Conservation (phyloP, 1,140 invertebrate species). For the Drosophila setifemur region DNA sequence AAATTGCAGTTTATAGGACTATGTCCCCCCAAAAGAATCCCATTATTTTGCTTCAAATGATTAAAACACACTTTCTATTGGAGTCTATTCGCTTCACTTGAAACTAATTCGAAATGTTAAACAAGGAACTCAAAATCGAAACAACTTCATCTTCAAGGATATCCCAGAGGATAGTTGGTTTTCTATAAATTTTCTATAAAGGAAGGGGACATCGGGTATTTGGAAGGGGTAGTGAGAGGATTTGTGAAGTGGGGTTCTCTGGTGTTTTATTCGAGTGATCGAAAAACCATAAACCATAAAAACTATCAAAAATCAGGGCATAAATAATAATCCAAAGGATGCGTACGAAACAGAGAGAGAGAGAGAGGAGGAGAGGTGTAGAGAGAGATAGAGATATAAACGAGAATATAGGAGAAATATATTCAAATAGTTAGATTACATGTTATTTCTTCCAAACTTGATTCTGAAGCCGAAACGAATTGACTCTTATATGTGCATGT, state of each 20-base stretch:
- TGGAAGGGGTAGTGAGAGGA: not conserved
- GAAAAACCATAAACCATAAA: not conserved
- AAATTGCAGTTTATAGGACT: too few relatives aligned
- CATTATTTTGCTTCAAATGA: too few relatives aligned
- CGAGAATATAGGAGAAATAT: slow-evolving; percentile 68
- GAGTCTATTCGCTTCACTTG: slow-evolving; percentile 22
- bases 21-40: too few relatives aligned
- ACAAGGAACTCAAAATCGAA: not conserved
- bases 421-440: slow-evolving; percentile 83
- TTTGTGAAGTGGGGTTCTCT: slow-evolving; percentile 12
- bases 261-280: slow-evolving; percentile 13
- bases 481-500: slow-evolving; percentile 82
- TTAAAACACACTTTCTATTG: too few relatives aligned
- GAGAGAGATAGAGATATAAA: slow-evolving; percentile 37
- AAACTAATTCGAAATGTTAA: not conserved
- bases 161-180: slow-evolving; percentile 2
- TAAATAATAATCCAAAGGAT: slow-evolving; percentile 9
- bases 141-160: not conserved
- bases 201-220: too few relatives aligned
- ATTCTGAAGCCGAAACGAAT: slow-evolving; percentile 85
- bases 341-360: slow-evolving; percentile 10
- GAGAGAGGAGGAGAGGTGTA: not conserved
- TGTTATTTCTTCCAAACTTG: slow-evolving; percentile 86
- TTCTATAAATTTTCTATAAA: too few relatives aligned
- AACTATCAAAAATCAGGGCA: not conserved